Conservation (phyloP, 2,888 invertebrate species). For the Masnerella sp. region DNA sequence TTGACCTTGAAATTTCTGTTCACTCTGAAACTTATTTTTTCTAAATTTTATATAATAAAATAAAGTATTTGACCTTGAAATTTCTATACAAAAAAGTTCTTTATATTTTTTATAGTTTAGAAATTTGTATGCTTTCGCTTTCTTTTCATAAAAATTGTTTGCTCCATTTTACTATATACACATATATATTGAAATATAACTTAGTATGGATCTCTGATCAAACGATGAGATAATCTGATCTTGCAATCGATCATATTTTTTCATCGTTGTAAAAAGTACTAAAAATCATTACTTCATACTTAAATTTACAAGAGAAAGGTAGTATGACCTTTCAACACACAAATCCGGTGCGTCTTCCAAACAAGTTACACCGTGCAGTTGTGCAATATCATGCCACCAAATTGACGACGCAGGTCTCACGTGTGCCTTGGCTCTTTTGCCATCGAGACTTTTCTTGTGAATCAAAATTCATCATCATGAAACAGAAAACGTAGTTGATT, state of each 20-base stretch:
- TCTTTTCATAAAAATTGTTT: too few relatives aligned
- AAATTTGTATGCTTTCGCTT: too few relatives aligned
- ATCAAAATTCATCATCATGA: too few relatives aligned
- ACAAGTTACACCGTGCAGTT: too few relatives aligned
- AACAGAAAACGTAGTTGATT: too few relatives aligned
- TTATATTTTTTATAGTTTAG: background rate
- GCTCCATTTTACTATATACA: too few relatives aligned
- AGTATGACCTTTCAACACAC: constrained; percentile 12
- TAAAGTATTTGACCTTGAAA: background rate
- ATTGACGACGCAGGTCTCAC: too few relatives aligned
- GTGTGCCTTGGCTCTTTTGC: constrained; percentile 10
- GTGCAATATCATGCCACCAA: too few relatives aligned
- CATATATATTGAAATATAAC: too few relatives aligned
- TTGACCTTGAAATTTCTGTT: background rate
- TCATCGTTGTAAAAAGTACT: constrained; percentile 11
- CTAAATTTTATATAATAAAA: background rate
- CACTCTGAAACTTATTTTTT: background rate
- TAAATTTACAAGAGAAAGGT: constrained; percentile 11
- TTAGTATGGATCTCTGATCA: constrained; percentile 21
- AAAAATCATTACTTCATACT: background rate
- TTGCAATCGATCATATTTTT: background rate
- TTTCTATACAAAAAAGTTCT: background rate
- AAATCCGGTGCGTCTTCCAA: constrained; percentile 46
- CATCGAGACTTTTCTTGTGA: constrained; percentile 1
- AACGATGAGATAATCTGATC: constrained; percentile 4